Conservation (phyloP, 2,797 vertebrate genomes). For the Artibeus jamaicensis region DNA sequence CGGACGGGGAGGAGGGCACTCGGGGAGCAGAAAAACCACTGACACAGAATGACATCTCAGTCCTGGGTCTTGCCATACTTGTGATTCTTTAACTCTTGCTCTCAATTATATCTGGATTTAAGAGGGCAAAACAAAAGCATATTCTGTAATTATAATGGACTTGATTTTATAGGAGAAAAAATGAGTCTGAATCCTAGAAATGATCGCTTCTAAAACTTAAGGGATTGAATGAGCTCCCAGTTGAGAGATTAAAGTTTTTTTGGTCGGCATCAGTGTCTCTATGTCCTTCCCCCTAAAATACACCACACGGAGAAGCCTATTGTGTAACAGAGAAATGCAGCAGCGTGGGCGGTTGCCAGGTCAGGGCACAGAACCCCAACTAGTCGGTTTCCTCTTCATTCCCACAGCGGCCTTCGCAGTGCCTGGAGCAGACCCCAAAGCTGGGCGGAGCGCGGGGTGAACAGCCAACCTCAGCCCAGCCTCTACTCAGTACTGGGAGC, state of each 20-base stretch:
- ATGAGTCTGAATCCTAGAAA: conserved; percentile 44
- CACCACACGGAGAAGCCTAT: neutral
- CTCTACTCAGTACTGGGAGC: neutral
- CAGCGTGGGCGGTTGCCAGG: neutral
- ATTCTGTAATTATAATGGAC: conserved; percentile 22
- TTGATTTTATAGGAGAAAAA: conserved; percentile 45
- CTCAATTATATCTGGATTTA: conserved; percentile 49
- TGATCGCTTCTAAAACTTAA: conserved; percentile 19
- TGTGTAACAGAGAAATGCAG: neutral
- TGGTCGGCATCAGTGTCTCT: neutral
- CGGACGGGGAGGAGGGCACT: neutral
- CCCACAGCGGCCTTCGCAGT: neutral
- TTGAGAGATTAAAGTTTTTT: neutral
- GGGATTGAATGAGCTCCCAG: conserved; percentile 23
- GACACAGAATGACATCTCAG: neutral
- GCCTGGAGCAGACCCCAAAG: neutral
- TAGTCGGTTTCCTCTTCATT: neutral
- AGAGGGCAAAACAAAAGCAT: conserved; percentile 42
- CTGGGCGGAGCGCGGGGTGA: neutral
- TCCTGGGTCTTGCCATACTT: neutral
- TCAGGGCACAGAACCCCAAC: neutral
- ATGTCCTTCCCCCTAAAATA: neutral
- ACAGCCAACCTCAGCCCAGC: neutral
- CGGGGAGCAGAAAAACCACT: neutral
- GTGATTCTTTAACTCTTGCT: conserved; percentile 35